Evolutionary conservation across 2,797 vertebrate genomes (phyloP).

Genomic region (Hafferia zeledoni): DNA sequence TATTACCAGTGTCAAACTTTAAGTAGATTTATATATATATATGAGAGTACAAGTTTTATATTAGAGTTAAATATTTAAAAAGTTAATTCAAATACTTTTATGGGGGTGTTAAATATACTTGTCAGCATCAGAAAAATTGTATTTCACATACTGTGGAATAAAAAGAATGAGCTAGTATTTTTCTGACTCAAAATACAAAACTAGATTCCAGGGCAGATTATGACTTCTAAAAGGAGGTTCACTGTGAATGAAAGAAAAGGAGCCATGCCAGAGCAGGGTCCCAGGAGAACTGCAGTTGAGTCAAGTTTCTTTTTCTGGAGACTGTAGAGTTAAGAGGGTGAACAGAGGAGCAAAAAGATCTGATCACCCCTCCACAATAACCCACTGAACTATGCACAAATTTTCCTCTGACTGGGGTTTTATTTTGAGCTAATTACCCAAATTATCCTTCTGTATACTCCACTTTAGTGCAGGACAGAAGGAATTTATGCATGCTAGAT

Average conservation of each 20-base stretch:
- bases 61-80: neutral
- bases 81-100: neutral
- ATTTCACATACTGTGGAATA: neutral
- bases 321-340: neutral
- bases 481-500: slow-evolving; percentile 17
- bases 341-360: neutral
- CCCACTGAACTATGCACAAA: neutral
- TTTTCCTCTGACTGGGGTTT: neutral
- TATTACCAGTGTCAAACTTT: neutral
- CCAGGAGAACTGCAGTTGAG: slow-evolving; percentile 12
- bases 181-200: slow-evolving; percentile 4
- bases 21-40: neutral
- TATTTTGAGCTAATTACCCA: neutral
- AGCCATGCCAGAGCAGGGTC: neutral
- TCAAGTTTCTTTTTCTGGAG: slow-evolving; percentile 47
- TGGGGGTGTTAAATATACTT: neutral
- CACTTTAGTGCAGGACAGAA: neutral
- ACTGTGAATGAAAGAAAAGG: slow-evolving; percentile 28
- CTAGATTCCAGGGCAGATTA: slow-evolving; percentile 39
- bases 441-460: neutral
- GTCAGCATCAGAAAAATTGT: neutral
- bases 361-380: neutral
- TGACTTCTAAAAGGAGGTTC: slow-evolving; percentile 11
- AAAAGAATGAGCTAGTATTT: slow-evolving; percentile 22
- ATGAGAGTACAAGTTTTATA: neutral